Evolutionary conservation across 2,113 vertebrate species (phyloP).

Genomic region (Lichenostomus cassidix): DNA sequence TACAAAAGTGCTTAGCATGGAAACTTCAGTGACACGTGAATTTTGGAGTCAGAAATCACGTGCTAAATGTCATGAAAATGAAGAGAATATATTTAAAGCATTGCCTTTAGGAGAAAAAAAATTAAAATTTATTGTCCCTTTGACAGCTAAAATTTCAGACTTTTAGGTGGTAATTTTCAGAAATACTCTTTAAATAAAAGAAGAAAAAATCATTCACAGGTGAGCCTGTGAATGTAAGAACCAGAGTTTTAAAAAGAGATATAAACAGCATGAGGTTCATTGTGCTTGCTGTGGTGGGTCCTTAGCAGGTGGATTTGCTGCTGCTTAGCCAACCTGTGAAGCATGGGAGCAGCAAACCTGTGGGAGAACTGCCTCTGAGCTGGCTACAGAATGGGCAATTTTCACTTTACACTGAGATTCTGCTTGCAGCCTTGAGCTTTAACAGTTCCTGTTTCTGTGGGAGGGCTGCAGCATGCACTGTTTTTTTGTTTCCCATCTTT

Average conservation of each 20-base stretch:
- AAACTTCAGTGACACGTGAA: background rate
- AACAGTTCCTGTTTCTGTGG: background rate
- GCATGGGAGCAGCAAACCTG: fast-evolving
- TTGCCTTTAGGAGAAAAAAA: background rate
- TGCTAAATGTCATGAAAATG: background rate
- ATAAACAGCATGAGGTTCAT: fast-evolving
- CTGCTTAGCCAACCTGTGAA: fast-evolving
- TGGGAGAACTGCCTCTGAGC: background rate
- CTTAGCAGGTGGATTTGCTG: background rate
- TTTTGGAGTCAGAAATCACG: background rate
- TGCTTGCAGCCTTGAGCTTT: background rate
- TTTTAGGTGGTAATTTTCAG: background rate
- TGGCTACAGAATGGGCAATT: background rate
- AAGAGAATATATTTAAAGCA: background rate
- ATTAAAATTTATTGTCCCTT: background rate
- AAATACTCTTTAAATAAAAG: background rate
- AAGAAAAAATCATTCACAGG: background rate
- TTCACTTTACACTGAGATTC: fast-evolving
- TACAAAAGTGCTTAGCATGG: background rate
- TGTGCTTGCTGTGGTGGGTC: background rate
- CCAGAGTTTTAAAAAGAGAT: background rate
- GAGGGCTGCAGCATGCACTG: background rate
- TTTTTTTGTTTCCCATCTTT: background rate
- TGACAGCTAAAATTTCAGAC: background rate
- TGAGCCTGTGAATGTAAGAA: background rate